Evolutionary conservation across 2,888 invertebrate species (phyloP).

Genomic region (Hyles lineata): DNA sequence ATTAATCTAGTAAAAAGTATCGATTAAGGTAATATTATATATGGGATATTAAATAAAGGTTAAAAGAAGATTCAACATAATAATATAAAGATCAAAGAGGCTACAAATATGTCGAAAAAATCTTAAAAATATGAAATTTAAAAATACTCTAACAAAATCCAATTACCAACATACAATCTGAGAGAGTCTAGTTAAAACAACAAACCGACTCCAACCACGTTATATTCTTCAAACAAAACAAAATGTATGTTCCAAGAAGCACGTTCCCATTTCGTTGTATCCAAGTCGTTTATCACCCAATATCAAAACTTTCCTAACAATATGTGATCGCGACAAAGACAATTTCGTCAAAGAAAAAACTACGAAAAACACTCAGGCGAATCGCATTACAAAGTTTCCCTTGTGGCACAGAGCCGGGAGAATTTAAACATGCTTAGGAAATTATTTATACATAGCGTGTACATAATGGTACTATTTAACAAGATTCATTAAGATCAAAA

Average conservation of each 20-base stretch:
- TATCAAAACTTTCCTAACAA: conserved; percentile 26
- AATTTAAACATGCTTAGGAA: conserved; percentile 36
- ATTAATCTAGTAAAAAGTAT: too few relatives aligned
- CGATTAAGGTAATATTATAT: too few relatives aligned
- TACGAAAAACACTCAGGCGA: conserved; percentile 37
- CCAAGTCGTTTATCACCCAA: conserved; percentile 24
- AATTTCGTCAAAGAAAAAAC: conserved; percentile 41
- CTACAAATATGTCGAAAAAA: too few relatives aligned
- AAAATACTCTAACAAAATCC: too few relatives aligned
- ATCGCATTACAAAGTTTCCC: conserved; percentile 49
- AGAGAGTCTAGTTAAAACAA: too few relatives aligned
- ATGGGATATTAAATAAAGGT: too few relatives aligned
- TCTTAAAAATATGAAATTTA: too few relatives aligned
- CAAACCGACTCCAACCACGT: too few relatives aligned
- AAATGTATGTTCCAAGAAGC: not conserved
- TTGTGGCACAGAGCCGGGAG: conserved; percentile 19
- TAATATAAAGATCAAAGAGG: too few relatives aligned
- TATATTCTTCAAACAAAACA: not conserved
- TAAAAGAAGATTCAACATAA: too few relatives aligned
- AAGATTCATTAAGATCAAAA: conserved; percentile 44
- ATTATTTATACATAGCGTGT: conserved; percentile 49
- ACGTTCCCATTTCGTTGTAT: conserved; percentile 4
- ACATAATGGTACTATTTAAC: conserved; percentile 43
- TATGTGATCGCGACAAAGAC: conserved; percentile 32
- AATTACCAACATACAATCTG: too few relatives aligned